A percentile compares a stretch with the other conserved stretches of the same genome.
Evolutionary conservation across 2,113 vertebrate species (phyloP).

Genomic region (Rattus norvegicus): GRCr8 NC_086025.1:48818501-48819000

Average conservation of each 20-base stretch:
- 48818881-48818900: background rate
- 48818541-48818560: conserved; percentile 1
- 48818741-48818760: background rate
- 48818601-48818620: background rate
- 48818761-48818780: background rate
- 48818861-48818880: background rate
- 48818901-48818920: background rate
- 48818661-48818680: conserved; percentile 22
- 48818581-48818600: conserved; percentile 33
- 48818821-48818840: background rate
- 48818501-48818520: conserved; percentile 18
- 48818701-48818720: background rate
- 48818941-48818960: background rate
- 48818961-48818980: background rate
- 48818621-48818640: background rate
- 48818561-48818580: conserved; percentile 19
- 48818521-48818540: conserved; percentile 6
- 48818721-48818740: background rate
- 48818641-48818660: background rate
- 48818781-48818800: background rate
- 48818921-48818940: conserved; percentile 7
- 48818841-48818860: background rate
- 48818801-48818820: background rate
- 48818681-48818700: background rate
- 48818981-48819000: background rate